A percentile compares a stretch with the other conserved stretches of the same genome.
Evolutionary conservation across 2,888 invertebrate species (phyloP).

Genomic region (Leucozona laternaria): DNA sequence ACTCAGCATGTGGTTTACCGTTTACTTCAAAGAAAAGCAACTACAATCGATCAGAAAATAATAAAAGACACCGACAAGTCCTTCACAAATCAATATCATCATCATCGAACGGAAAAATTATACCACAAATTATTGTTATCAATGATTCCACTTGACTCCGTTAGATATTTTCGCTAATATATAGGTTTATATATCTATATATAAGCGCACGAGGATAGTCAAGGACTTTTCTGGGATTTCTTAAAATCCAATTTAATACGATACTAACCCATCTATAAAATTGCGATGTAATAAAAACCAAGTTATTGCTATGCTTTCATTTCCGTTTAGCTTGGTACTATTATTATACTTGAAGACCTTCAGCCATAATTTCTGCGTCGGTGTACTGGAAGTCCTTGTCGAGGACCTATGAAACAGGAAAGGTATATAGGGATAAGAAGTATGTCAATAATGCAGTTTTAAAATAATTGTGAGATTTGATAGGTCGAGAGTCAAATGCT

Average conservation of each 20-base stretch:
- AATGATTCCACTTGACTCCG: slow-evolving; percentile 10
- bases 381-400: neutral
- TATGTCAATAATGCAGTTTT: neutral
- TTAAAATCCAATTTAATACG: slow-evolving; percentile 35
- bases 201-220: neutral
- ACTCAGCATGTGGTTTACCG: neutral
- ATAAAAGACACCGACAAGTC: slow-evolving; percentile 21
- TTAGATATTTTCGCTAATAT: neutral
- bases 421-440: neutral
- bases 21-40: slow-evolving; percentile 22
- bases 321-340: slow-evolving; percentile 21
- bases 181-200: too few species aligned
- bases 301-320: slow-evolving; percentile 22
- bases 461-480: neutral
- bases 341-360: neutral
- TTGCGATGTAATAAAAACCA: slow-evolving; percentile 37
- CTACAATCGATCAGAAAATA: slow-evolving; percentile 11
- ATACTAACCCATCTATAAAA: slow-evolving; percentile 38
- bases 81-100: slow-evolving; percentile 3
- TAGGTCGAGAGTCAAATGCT: too few species aligned
- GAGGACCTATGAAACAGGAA: neutral
- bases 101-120: slow-evolving; percentile 16
- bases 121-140: slow-evolving; percentile 31
- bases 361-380: neutral
- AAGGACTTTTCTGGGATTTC: slow-evolving; percentile 22